These are phyloP conservation scores for Gonatopus flavifemur DNA, from an alignment of 1,140 invertebrate species.

Conservation along the genomic window DNA sequence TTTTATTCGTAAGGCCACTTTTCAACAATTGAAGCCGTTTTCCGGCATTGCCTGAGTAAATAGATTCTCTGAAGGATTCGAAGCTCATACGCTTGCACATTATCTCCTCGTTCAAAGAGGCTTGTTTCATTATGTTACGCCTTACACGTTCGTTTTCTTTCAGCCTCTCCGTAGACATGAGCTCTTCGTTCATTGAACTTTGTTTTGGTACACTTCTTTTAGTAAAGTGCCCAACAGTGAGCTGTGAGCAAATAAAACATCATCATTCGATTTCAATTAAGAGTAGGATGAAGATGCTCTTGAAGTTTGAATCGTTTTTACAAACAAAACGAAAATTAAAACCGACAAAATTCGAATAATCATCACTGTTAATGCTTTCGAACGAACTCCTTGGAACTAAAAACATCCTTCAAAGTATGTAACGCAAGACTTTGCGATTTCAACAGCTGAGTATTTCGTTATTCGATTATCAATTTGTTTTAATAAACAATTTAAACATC, in stretches of 20 bases:
- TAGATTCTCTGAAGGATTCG: slow-evolving; percentile 71
- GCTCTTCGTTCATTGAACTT: slow-evolving; percentile 84
- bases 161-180: slow-evolving; percentile 81
- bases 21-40: slow-evolving; percentile 83
- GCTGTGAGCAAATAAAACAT: neutral
- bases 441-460: too few relatives aligned
- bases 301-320: too few relatives aligned
- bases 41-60: slow-evolving; percentile 72
- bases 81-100: slow-evolving; percentile 73
- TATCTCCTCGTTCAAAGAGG: slow-evolving; percentile 84
- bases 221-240: slow-evolving; percentile 11
- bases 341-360: too few relatives aligned
- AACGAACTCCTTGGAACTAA: too few relatives aligned
- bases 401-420: too few relatives aligned
- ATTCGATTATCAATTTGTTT: too few relatives aligned
- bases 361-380: too few relatives aligned
- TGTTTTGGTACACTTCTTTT: slow-evolving; percentile 76
- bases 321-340: too few relatives aligned
- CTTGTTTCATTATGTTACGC: slow-evolving; percentile 85
- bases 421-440: too few relatives aligned
- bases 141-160: slow-evolving; percentile 81
- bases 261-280: neutral
- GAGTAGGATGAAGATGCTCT: neutral
- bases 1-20: slow-evolving; percentile 77
- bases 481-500: too few relatives aligned